Conservation (phyloP, 2,797 vertebrate genomes). For the Alcedo atthis region DNA sequence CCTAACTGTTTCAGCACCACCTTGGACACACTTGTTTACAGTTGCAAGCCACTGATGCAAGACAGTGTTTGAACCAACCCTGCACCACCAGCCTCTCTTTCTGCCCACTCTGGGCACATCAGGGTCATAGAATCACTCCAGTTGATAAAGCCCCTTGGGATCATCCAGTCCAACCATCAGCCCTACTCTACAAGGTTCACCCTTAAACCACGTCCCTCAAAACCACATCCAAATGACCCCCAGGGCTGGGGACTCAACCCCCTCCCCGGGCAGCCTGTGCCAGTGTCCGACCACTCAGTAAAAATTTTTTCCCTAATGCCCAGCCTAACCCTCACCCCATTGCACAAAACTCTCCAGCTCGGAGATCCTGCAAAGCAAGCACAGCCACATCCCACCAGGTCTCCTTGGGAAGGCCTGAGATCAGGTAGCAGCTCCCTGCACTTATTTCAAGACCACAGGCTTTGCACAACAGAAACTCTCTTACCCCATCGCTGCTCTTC, state of each 20-base stretch:
- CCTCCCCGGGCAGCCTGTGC: no score
- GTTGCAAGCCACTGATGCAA: background rate
- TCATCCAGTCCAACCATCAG: no score
- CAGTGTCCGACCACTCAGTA: no score
- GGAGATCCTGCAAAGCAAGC: background rate
- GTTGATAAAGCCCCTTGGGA: no score
- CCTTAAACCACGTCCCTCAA: no score
- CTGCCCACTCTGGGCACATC: background rate
- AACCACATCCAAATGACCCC: no score
- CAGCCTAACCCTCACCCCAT: no score
- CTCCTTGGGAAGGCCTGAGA: background rate
- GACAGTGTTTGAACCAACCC: background rate
- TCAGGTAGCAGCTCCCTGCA: background rate
- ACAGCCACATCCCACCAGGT: rapidly evolving
- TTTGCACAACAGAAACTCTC: constrained; percentile 53
- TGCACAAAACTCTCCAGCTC: background rate
- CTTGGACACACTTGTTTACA: background rate
- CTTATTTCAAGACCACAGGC: background rate
- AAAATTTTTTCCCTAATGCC: no score
- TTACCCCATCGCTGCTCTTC: background rate
- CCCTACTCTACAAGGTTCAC: no score
- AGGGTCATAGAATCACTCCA: background rate
- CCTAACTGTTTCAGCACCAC: background rate
- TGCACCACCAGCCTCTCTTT: background rate
- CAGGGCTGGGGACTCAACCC: no score